Percentiles rank a stretch among this genome's conserved stretches.
Conservation (phyloP, 2,888 invertebrate species). For the Ormyrus nitidulus region DNA sequence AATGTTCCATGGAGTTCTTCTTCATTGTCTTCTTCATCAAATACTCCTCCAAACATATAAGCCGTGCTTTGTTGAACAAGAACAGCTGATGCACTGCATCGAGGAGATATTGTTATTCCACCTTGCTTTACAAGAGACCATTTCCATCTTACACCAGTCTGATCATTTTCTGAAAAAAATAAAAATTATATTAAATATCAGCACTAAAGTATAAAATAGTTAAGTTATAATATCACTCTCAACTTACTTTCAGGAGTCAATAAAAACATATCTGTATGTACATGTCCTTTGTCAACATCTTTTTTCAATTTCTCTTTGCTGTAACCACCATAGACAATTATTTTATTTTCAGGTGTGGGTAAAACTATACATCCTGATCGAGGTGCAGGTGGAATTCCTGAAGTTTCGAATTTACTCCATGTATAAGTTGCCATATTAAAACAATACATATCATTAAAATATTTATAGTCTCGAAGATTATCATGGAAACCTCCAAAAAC, state of each 20-base stretch:
- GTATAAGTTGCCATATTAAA: conserved; percentile 88
- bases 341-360: conserved; percentile 80
- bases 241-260: conserved; percentile 80
- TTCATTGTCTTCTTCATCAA: conserved; percentile 84
- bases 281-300: conserved; percentile 84
- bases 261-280: conserved; percentile 84
- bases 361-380: conserved; percentile 89
- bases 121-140: conserved; percentile 83
- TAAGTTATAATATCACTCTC: conserved; percentile 20
- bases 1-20: conserved; percentile 88
- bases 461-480: conserved; percentile 89
- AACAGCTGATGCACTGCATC: conserved; percentile 83
- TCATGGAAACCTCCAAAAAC: conserved; percentile 96
- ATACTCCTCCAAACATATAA: conserved; percentile 91
- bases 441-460: conserved; percentile 90
- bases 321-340: conserved; percentile 87
- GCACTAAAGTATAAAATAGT: conserved; percentile 4
- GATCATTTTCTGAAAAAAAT: conserved; percentile 77
- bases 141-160: conserved; percentile 82
- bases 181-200: background rate
- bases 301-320: conserved; percentile 85
- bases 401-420: conserved; percentile 84
- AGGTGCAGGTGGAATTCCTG: conserved; percentile 83
- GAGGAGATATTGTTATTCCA: conserved; percentile 80
- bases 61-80: conserved; percentile 81